phyloP scores from a whole-genome alignment of 35 echinoderm and acorn worm genomes.

The Heliocidaris erythrogramma region DNA sequence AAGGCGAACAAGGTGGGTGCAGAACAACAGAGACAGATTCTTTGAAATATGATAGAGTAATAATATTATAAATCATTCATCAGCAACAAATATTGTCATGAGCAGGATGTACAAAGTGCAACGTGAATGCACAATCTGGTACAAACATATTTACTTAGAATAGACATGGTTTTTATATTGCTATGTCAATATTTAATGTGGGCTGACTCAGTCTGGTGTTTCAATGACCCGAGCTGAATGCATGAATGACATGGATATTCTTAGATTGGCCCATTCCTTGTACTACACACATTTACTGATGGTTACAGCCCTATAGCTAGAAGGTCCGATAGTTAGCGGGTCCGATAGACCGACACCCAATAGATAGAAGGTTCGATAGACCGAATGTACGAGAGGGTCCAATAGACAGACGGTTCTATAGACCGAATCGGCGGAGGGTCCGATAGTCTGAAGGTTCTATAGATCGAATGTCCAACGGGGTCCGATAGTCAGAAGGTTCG shows the following conservation, averaged over 20 bases:
- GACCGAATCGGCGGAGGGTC: too few species aligned
- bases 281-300: too few species aligned
- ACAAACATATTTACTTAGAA: not conserved
- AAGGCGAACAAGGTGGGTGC: not conserved
- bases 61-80: not conserved
- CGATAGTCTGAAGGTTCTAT: too few species aligned
- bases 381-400: too few species aligned
- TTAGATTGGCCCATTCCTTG: not conserved
- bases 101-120: conserved; percentile 8
- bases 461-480: too few species aligned
- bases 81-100: not conserved
- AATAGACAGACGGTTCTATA: too few species aligned
- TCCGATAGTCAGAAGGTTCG: too few species aligned
- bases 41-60: not conserved
- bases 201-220: not conserved
- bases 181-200: not conserved
- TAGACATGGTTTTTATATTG: not conserved
- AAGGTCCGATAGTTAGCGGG: too few species aligned
- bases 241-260: not conserved
- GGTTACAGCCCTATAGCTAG: too few species aligned
- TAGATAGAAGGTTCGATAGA: too few species aligned
- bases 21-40: not conserved
- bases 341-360: too few species aligned
- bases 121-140: not conserved
- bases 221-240: not conserved